Evolutionary conservation across 2,113 vertebrate species (phyloP), one percentile per base, ranked within the genome.

Genomic region (Mus pahari): DNA sequence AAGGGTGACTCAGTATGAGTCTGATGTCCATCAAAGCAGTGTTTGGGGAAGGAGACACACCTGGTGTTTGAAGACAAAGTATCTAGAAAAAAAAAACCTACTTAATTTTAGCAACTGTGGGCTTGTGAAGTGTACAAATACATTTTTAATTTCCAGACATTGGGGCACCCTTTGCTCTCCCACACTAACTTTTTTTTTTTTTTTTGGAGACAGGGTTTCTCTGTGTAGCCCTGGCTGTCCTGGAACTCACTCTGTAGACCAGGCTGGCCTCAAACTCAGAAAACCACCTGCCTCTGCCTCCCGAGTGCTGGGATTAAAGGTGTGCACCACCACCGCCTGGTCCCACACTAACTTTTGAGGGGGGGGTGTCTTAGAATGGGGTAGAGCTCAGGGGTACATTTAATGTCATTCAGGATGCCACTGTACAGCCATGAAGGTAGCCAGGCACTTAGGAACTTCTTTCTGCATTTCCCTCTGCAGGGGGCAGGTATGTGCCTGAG

Each of bases 401-500:
- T 42, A 26, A 42, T 0, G 1, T 42, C 33, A 20, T 50, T 42
- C 16, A 11, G 45, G 4, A 7, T 68, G 45, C 33, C 28, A 19
- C 9, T 2, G 64, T 13, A 26, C 55, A 22, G 53, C 24, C n/a
- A 4, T 83, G 62, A 79, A 11, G 90, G 77, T 11, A 11, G 20
- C 70, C 90, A 22, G 68, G 79, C 16, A 17, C 0, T 0, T 4
- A 87, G 55, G 28, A 12, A 31, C 7, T 20, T 20, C 11, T 20
- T 28, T 24, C 19, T 4, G 16, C 0, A 1, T 50, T 55, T 28
- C 48, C 42, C 90, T 75, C 58, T 24, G 0, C n/a, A 0, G 22
- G 13, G n/a, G 81, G 48, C 28, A 42, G 78, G 62, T 5, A 1
- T 3, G 31, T 45, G 86, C 19, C 24, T 1, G 10, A 78, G 33